Conservation (phyloP, 1,140 invertebrate species). For the Drosophila varians region DNA sequence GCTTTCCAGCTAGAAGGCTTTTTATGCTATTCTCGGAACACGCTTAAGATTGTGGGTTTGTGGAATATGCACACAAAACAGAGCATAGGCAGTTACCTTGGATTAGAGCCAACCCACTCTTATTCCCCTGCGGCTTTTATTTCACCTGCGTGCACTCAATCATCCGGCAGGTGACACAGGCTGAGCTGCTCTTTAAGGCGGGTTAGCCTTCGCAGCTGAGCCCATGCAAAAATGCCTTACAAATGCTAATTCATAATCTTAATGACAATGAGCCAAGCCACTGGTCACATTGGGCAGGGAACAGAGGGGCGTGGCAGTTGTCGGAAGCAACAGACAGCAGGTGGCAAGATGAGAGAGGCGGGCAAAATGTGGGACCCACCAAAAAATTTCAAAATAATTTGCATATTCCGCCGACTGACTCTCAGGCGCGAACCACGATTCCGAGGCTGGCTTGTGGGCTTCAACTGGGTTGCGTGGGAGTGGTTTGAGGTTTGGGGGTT, state of each 20-base stretch:
- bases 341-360: conserved; percentile 2
- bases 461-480: conserved; percentile 18
- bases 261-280: conserved; percentile 52
- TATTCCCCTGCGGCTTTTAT: background rate
- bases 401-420: conserved; percentile 51
- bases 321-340: conserved; percentile 24
- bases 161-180: conserved; percentile 38
- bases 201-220: conserved; percentile 46
- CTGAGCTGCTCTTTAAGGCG: conserved; percentile 44
- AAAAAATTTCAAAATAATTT: conserved; percentile 64
- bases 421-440: background rate
- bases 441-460: conserved; percentile 17
- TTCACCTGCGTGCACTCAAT: conserved; percentile 37
- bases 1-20: too few species aligned
- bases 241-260: conserved; percentile 71
- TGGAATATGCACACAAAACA: background rate
- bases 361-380: background rate
- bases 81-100: background rate
- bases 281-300: background rate
- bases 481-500: conserved; percentile 4
- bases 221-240: conserved; percentile 56
- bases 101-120: conserved; percentile 8
- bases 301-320: background rate
- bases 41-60: background rate
- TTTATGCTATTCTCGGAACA: background rate